Evolutionary conservation across 1,140 invertebrate genomes (phyloP).

Genomic region (Trichonephila inaurata): DNA sequence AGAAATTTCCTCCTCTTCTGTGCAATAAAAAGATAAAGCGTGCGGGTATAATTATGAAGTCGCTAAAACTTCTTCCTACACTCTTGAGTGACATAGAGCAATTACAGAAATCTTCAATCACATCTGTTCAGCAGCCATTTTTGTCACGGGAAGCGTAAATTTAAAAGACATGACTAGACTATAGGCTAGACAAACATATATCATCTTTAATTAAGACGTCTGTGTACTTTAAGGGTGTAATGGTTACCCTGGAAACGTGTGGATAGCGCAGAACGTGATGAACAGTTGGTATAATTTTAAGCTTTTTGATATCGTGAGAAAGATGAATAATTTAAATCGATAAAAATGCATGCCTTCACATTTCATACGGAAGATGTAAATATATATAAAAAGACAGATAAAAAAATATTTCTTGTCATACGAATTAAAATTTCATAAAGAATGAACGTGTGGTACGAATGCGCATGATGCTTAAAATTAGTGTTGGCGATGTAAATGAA

Average conservation of each 20-base stretch:
- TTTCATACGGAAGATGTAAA: neutral
- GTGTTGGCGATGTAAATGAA: neutral
- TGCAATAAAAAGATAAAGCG: neutral
- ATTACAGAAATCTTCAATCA: slow-evolving; percentile 54
- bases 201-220: slow-evolving; percentile 59
- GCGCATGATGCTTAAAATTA: neutral
- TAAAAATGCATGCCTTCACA: slow-evolving; percentile 5
- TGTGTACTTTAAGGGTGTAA: slow-evolving; percentile 35
- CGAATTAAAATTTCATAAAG: neutral
- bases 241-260: slow-evolving; percentile 31
- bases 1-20: neutral
- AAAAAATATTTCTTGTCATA: neutral
- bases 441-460: neutral
- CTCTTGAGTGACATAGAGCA: slow-evolving; percentile 34
- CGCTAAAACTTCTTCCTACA: neutral
- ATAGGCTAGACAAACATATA: slow-evolving; percentile 47
- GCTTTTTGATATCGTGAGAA: slow-evolving; percentile 18
- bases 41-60: neutral
- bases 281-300: slow-evolving; percentile 21
- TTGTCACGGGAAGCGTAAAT: slow-evolving; percentile 41
- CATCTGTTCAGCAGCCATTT: slow-evolving; percentile 24
- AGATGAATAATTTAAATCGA: slow-evolving; percentile 20
- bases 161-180: slow-evolving; percentile 32
- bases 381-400: neutral
- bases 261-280: neutral